Percentiles rank a stretch among this genome's conserved stretches.
phyloP scores from a whole-genome alignment of 1,140 invertebrate genomes.

The Himalopsyche phryganea region DNA sequence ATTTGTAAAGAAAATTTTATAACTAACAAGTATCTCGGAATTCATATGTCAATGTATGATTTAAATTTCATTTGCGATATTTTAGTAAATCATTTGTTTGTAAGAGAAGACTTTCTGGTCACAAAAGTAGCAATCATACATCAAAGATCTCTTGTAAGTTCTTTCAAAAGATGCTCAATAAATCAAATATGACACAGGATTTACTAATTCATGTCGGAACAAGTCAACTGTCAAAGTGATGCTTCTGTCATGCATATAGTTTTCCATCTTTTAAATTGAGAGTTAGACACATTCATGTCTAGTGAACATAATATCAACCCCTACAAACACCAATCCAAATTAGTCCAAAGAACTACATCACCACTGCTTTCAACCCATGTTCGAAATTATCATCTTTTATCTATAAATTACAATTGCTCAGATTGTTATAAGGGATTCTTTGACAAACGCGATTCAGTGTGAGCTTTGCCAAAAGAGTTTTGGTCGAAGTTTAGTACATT shows the following conservation, averaged over 20 bases:
- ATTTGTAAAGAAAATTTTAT: conserved; percentile 14
- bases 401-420: not conserved
- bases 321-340: conserved; percentile 14
- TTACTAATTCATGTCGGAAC: not conserved
- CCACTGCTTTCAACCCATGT: conserved; percentile 4
- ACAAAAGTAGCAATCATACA: conserved; percentile 10
- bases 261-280: conserved; percentile 4
- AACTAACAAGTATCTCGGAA: conserved; percentile 4
- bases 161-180: conserved; percentile 15
- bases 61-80: conserved; percentile 17
- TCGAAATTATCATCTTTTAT: conserved; percentile 7
- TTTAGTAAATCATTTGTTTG: conserved; percentile 19
- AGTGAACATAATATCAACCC: not conserved
- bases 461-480: conserved; percentile 1
- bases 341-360: conserved; percentile 3
- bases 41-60: conserved; percentile 12
- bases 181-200: conserved; percentile 1
- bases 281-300: conserved; percentile 1
- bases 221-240: conserved; percentile 1
- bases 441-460: not conserved
- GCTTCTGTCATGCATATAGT: not conserved
- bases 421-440: too few species aligned
- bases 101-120: conserved; percentile 9
- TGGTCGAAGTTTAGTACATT: not conserved
- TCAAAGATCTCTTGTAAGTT: conserved; percentile 7